Evolutionary conservation across 1,140 invertebrate genomes (phyloP).

Genomic region (Zaprionus africanus): DNA sequence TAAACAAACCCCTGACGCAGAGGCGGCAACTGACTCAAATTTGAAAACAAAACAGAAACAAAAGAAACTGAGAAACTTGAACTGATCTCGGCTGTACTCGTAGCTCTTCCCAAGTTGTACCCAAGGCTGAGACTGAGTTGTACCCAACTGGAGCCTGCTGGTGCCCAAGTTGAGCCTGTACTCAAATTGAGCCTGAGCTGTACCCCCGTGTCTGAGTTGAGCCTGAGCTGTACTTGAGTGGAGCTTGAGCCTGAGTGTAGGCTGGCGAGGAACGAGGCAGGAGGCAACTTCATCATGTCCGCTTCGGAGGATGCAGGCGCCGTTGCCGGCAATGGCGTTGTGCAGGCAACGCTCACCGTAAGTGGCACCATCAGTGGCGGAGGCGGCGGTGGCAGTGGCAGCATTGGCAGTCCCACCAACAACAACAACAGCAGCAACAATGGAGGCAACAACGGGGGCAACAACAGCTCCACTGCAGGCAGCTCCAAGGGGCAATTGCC

Average conservation of each 20-base stretch:
- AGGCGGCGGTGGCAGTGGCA: not conserved
- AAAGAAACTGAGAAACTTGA: slow-evolving; percentile 5
- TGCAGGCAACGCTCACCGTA: slow-evolving; percentile 37
- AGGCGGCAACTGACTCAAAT: not conserved
- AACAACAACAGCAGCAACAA: not conserved
- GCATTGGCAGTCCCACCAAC: slow-evolving; percentile 26
- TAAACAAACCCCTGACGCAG: slow-evolving; percentile 27
- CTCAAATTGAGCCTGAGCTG: no score
- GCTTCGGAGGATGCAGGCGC: slow-evolving; percentile 44
- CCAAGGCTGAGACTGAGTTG: no score
- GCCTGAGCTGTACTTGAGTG: no score
- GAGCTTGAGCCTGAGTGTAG: not conserved
- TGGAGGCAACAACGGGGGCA: slow-evolving; percentile 15
- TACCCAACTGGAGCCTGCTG: no score
- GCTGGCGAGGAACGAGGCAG: not conserved
- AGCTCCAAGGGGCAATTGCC: slow-evolving; percentile 61
- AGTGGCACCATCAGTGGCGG: slow-evolving; percentile 26
- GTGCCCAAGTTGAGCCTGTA: no score
- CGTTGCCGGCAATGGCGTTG: slow-evolving; percentile 40
- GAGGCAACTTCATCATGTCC: slow-evolving; percentile 26
- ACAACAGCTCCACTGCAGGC: slow-evolving; percentile 29
- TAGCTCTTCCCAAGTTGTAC: no score
- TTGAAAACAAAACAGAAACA: slow-evolving; percentile 4
- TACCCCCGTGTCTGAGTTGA: no score
- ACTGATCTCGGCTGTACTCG: not conserved